Conservation (phyloP, 2,797 vertebrate species). For the Lacerta viridis region DNA sequence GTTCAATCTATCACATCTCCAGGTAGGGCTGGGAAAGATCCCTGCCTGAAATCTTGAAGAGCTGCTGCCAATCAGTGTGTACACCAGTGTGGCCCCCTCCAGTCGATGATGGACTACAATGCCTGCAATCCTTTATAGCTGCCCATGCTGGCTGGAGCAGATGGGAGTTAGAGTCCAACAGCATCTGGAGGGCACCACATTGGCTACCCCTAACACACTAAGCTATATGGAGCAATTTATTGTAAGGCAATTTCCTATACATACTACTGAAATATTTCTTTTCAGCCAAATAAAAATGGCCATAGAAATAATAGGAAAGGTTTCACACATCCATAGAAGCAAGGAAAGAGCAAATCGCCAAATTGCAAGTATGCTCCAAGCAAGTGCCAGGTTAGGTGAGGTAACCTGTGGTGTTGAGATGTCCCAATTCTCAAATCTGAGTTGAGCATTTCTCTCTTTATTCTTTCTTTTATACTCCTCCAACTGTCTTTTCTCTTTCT, state of each 20-base stretch:
- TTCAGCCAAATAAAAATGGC: not conserved
- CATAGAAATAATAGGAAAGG: not conserved
- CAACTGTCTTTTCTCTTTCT: not conserved
- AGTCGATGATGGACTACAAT: not conserved
- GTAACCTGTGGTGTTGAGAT: not conserved
- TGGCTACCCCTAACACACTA: no score
- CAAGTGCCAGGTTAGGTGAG: not conserved
- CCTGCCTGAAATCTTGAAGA: not conserved
- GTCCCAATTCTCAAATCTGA: not conserved
- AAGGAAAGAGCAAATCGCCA: not conserved
- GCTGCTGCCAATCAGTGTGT: not conserved
- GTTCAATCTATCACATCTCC: not conserved
- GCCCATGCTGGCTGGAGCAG: not conserved
- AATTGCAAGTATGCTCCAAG: not conserved
- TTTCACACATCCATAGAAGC: not conserved
- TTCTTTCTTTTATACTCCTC: not conserved
- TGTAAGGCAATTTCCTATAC: not conserved
- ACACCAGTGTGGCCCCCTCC: no score
- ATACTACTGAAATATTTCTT: not conserved
- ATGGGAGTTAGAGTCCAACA: not conserved
- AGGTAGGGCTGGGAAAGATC: not conserved
- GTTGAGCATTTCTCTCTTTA: not conserved
- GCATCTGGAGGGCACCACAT: not conserved
- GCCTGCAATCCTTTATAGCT: not conserved
- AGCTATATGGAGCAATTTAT: not conserved